Conservation (phyloP, 2,113 vertebrate species). For the Pogonocichla stellata region DNA sequence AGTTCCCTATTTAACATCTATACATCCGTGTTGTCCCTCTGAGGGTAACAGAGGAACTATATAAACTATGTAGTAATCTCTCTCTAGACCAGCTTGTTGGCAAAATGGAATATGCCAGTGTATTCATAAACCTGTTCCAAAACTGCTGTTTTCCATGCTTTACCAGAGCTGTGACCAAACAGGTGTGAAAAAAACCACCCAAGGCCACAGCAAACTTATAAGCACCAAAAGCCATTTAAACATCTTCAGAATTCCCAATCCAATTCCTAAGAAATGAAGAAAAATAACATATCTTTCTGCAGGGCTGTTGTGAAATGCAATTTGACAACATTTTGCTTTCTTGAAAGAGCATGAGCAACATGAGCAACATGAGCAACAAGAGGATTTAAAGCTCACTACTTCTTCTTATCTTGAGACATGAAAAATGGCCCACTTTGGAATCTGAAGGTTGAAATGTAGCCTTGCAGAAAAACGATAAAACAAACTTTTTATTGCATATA, state of each 20-base stretch:
- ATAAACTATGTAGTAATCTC: neutral
- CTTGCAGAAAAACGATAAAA: neutral
- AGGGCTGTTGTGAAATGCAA: neutral
- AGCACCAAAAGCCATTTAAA: neutral
- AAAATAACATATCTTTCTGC: neutral
- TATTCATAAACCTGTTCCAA: neutral
- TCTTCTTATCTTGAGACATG: neutral
- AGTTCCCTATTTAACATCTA: neutral
- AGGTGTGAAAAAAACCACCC: neutral
- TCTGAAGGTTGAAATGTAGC: neutral
- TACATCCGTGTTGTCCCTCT: fast-evolving
- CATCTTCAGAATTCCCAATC: neutral
- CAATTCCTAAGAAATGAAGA: neutral
- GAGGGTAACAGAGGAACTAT: neutral
- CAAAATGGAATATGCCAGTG: neutral
- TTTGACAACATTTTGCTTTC: neutral
- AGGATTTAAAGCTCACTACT: neutral
- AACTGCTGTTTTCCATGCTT: neutral
- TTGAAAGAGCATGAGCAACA: neutral
- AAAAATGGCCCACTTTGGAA: neutral
- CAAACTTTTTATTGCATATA: neutral
- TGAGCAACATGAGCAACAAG: neutral
- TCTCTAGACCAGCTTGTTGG: neutral
- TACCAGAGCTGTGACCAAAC: neutral
- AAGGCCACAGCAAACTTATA: neutral